Conservation (phyloP, 1,140 invertebrate species). For the Drosophila ohnishii region DNA sequence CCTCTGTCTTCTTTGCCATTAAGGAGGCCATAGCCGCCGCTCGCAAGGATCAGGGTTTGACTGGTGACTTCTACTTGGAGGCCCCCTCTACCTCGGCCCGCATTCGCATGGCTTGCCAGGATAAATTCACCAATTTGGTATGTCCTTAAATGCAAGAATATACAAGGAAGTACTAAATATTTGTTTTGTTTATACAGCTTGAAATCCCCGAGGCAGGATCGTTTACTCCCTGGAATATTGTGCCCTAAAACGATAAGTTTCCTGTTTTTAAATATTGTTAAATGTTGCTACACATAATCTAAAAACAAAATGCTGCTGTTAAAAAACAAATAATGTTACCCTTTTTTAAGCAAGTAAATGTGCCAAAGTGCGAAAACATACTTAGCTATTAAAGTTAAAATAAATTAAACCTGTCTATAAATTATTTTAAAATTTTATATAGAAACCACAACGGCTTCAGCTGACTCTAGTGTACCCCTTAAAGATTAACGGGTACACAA, state of each 20-base stretch:
- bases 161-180: not conserved
- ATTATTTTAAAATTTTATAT: not conserved
- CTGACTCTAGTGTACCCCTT: not conserved
- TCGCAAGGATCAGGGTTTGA: constrained; percentile 87
- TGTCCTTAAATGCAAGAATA: constrained; percentile 7
- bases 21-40: constrained; percentile 94
- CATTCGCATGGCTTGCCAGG: constrained; percentile 95
- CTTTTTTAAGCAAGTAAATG: not conserved
- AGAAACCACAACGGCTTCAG: not conserved
- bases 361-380: not conserved
- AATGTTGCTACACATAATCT: not conserved
- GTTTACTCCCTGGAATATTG: constrained; percentile 86
- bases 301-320: not conserved
- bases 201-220: constrained; percentile 83
- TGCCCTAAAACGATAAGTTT: constrained; percentile 72
- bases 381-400: not conserved
- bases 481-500: not conserved
- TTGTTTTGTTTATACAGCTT: constrained; percentile 83
- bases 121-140: constrained; percentile 92
- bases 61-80: constrained; percentile 88
- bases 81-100: constrained; percentile 94
- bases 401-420: not conserved
- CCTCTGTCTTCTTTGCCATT: constrained; percentile 94
- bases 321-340: not conserved
- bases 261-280: not conserved